phyloP scores from a whole-genome alignment of 2,888 invertebrate genomes.

The Thecocarcelia acutangulata region DNA sequence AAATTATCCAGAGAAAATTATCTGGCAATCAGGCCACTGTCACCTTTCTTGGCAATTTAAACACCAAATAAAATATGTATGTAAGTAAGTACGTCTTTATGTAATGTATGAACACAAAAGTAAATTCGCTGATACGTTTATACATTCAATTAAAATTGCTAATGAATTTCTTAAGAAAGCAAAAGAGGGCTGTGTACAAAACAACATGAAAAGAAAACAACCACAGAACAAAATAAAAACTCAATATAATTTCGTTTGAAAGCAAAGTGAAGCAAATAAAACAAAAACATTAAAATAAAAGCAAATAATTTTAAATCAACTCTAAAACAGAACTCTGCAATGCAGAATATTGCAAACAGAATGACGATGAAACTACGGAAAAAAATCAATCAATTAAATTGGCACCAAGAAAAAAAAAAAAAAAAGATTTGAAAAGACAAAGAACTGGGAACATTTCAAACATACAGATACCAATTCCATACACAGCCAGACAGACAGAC shows the following conservation, averaged over 20 bases:
- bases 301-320: constrained; percentile 35
- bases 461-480: constrained; percentile 1
- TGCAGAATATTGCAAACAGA: constrained; percentile 43
- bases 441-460: constrained; percentile 39
- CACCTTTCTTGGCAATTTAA: no score
- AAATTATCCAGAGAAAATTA: no score
- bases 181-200: constrained; percentile 36
- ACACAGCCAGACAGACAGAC: no score
- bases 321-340: constrained; percentile 31
- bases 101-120: constrained; percentile 5
- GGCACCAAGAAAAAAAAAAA: constrained; percentile 48
- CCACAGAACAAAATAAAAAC: constrained; percentile 7
- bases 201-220: neutral
- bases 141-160: constrained; percentile 63
- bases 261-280: constrained; percentile 53
- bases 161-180: constrained; percentile 59
- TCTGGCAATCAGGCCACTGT: no score
- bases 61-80: no score
- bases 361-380: constrained; percentile 32
- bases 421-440: constrained; percentile 22
- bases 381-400: constrained; percentile 69
- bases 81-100: no score
- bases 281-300: constrained; percentile 17
- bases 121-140: constrained; percentile 1
- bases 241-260: constrained; percentile 9